These are phyloP conservation scores for Xerus inauris DNA, from an alignment of 2,113 vertebrate species.

Conservation along the genomic window DNA sequence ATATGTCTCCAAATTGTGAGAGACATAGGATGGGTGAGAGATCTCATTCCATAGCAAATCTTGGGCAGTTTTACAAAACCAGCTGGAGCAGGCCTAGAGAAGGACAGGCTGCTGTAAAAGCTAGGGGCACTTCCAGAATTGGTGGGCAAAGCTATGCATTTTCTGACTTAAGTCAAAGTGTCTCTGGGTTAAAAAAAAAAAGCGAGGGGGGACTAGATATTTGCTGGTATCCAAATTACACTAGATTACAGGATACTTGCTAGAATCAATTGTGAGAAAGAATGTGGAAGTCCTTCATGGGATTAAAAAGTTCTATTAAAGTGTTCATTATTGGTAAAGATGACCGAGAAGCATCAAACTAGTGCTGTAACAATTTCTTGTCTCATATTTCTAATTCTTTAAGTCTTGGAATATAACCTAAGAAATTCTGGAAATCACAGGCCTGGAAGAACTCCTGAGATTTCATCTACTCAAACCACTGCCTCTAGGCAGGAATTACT, in stretches of 20 bases:
- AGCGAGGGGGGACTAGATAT: too few relatives aligned
- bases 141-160: neutral
- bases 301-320: neutral
- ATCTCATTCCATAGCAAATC: neutral
- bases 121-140: neutral
- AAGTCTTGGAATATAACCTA: neutral
- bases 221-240: neutral
- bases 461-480: neutral
- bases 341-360: neutral
- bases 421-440: conserved; percentile 11
- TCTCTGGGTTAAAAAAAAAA: neutral
- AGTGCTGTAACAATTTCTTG: neutral
- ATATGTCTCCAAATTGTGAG: neutral
- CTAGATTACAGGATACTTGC: neutral
- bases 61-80: neutral
- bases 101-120: neutral
- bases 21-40: neutral
- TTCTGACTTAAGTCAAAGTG: neutral
- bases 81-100: neutral
- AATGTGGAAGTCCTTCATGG: neutral
- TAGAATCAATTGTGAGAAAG: neutral
- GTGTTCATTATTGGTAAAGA: neutral
- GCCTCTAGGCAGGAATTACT: neutral
- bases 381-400: neutral
- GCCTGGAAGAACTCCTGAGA: neutral